A percentile compares a stretch with the other conserved stretches of the same genome.
Conservation (phyloP, 2,113 vertebrate genomes). For the Ondatra zibethicus region DNA sequence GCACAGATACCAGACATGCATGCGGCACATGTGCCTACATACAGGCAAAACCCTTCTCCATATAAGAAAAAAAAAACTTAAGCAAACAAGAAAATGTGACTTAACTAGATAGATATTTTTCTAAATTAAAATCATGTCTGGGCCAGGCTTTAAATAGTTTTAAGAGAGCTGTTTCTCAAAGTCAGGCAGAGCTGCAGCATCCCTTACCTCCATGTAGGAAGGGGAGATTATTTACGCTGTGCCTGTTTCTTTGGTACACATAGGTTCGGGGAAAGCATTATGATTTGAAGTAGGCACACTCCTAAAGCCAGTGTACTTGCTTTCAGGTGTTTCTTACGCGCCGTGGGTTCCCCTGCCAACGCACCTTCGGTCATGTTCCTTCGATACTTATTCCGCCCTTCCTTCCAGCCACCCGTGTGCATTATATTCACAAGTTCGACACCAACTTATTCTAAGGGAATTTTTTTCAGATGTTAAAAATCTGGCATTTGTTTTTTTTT, state of each 20-base stretch:
- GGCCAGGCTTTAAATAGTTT: conserved; percentile 2
- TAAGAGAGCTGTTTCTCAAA: background rate
- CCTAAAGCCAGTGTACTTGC: background rate
- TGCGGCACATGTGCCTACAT: background rate
- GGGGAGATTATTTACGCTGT: background rate
- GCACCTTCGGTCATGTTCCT: background rate
- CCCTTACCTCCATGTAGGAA: background rate
- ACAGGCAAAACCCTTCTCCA: too few species aligned
- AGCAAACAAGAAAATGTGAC: conserved; percentile 23
- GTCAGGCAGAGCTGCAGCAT: background rate
- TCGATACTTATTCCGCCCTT: background rate
- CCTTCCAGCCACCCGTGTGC: background rate
- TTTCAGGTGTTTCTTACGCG: background rate
- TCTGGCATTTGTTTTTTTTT: background rate
- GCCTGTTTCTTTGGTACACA: background rate
- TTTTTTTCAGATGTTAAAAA: background rate
- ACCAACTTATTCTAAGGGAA: conserved; percentile 17
- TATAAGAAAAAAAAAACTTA: background rate
- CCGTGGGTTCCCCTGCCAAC: background rate
- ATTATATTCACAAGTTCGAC: background rate
- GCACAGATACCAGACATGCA: background rate
- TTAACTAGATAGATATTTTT: conserved; percentile 29
- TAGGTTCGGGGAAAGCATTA: conserved; percentile 6
- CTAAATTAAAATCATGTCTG: conserved; percentile 7
- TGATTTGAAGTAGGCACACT: background rate